Base-by-base conservation (phyloP, 2,888 invertebrate species). In the Meganola albula region DNA sequence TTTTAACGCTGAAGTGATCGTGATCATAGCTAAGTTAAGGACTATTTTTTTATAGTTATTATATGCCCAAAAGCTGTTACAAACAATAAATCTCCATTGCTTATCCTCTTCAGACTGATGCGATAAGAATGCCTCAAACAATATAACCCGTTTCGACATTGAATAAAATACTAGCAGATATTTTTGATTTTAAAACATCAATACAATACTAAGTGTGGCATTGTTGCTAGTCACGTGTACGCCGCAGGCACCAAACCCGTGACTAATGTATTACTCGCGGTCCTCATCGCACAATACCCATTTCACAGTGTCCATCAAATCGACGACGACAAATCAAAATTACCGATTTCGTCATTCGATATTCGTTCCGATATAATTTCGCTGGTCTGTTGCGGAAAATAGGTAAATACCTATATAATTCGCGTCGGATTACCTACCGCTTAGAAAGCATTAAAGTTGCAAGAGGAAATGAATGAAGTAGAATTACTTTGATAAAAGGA, bases 331-430 rank as follows among this genome's bases (percentile, higher is more conserved):
- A 70, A 75, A 75, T 75, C 74, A 60, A 73, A 71, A 72, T 78
- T 71, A 71, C 69, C 63, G 65, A 79, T 82, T 76, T 70, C 63
- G 63, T 66, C 71, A 73, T 74, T 68, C 67, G 58, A 64, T 63
- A 80, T 80, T 79, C 80, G 79, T 76, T 79, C 77, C 78, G 71
- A 77, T 77, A 74, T 74, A 68, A 82, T 83, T 76, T 74, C 51
- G 62, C 53, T 43, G 39, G 53, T 56, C 71, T 65, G 66, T 71
- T 63, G 55, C 57, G 65, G 67, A 69, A 68, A 65, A 73, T 71
- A 41, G 58, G n/a, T n/a, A n/a, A n/a, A n/a, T n/a, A n/a, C n/a
- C n/a, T n/a, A n/a, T n/a, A n/a, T 53, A 58, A 59, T 62, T 20
- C 20, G 8, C 47, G 45, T 48, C 45, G 45, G 44, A 37, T 47